These are phyloP conservation scores for Littorina saxatilis DNA, from an alignment of 1,140 invertebrate species.

Conservation along the genomic window DNA sequence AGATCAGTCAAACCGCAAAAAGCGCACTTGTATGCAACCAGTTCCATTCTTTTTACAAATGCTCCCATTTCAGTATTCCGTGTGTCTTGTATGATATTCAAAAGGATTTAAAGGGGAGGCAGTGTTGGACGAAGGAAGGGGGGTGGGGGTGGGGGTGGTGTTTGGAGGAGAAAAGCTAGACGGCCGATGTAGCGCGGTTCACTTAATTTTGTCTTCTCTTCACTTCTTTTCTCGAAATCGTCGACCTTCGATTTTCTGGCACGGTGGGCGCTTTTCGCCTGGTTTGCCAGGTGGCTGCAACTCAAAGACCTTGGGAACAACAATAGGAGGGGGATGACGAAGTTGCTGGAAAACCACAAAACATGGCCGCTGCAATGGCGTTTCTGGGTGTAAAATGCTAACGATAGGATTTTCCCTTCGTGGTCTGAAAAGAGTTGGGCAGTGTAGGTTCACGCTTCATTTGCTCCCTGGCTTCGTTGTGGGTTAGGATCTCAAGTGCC, in stretches of 20 bases:
- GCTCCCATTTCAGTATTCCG: too few species aligned
- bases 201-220: too few species aligned
- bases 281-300: too few species aligned
- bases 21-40: too few species aligned
- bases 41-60: too few species aligned
- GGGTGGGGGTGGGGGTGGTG: background rate
- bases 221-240: too few species aligned
- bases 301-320: too few species aligned
- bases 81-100: too few species aligned
- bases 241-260: too few species aligned
- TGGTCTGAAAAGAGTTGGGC: background rate
- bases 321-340: too few species aligned
- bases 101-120: background rate
- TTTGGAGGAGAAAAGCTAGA: background rate
- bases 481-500: background rate
- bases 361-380: background rate
- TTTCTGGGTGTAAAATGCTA: background rate
- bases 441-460: constrained; percentile 8
- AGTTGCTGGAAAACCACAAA: background rate
- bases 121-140: background rate
- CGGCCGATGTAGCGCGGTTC: too few species aligned
- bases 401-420: background rate
- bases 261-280: background rate
- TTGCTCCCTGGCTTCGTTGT: background rate
- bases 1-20: too few species aligned